Evolutionary conservation across 2,888 invertebrate species (phyloP).

Genomic region (Scaptomyza caliginosa): DNA sequence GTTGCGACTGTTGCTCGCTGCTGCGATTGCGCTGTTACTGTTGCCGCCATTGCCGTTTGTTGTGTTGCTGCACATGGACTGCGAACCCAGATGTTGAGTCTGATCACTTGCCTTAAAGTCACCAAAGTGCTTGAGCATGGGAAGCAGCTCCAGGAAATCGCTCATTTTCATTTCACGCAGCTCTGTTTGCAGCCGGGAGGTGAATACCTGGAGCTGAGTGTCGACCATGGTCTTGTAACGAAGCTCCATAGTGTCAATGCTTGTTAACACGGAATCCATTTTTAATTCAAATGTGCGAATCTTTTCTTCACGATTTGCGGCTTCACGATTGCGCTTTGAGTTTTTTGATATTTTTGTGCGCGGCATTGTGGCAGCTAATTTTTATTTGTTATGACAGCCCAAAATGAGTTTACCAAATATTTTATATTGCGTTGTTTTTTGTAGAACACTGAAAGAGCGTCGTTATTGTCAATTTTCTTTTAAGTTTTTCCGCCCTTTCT

Average conservation of each 20-base stretch:
- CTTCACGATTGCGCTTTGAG: constrained; percentile 82
- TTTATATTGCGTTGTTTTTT: background rate
- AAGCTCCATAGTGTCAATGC: constrained; percentile 65
- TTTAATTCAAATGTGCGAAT: constrained; percentile 78
- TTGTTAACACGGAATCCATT: constrained; percentile 67
- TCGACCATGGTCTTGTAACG: constrained; percentile 51
- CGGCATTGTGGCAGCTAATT: constrained; percentile 74
- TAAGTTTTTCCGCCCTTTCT: constrained; percentile 64
- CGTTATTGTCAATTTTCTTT: constrained; percentile 35
- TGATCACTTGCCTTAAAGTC: constrained; percentile 68
- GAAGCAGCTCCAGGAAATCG: constrained; percentile 75
- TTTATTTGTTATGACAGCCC: no score
- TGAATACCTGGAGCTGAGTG: constrained; percentile 48
- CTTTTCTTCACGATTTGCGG: constrained; percentile 81
- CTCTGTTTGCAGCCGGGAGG: constrained; percentile 57
- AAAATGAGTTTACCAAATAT: background rate
- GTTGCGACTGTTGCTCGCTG: constrained; percentile 53
- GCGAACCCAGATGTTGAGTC: constrained; percentile 53
- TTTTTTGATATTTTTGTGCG: constrained; percentile 83
- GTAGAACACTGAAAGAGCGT: constrained; percentile 25
- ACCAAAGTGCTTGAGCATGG: constrained; percentile 46
- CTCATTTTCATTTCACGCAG: constrained; percentile 76
- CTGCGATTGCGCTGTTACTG: background rate
- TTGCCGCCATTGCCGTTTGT: constrained; percentile 21
- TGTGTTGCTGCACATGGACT: constrained; percentile 54